Conservation (phyloP, 2,113 vertebrate genomes). For the Amazona vittata region DNA sequence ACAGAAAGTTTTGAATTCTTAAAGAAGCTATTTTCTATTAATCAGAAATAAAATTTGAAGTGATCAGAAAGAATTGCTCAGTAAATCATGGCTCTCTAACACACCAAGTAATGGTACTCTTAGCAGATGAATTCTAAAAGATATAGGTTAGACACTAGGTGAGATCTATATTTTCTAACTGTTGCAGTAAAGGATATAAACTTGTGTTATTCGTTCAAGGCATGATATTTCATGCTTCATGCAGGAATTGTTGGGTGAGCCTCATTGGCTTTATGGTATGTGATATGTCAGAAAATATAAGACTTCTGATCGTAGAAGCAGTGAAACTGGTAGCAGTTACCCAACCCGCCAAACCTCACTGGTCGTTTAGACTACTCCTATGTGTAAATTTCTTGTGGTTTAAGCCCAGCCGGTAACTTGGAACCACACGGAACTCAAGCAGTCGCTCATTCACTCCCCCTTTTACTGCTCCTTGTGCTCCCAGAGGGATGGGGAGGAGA, state of each 20-base stretch:
- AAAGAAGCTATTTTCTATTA: neutral
- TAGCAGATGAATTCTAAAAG: neutral
- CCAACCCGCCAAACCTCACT: neutral
- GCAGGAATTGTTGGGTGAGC: neutral
- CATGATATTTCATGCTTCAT: neutral
- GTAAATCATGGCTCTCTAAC: neutral
- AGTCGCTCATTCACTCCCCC: too few species aligned
- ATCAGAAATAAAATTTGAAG: neutral
- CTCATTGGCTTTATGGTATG: neutral
- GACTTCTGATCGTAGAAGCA: rapidly evolving
- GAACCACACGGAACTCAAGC: too few species aligned
- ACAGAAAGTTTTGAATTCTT: neutral
- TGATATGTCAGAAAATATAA: neutral
- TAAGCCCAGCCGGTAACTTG: too few species aligned
- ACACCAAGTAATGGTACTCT: neutral
- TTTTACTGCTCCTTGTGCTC: too few species aligned
- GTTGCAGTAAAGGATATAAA: neutral
- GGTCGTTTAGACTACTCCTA: neutral
- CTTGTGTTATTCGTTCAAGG: neutral
- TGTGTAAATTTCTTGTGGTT: neutral
- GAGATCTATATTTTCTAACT: neutral
- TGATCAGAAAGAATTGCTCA: neutral
- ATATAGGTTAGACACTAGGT: neutral
- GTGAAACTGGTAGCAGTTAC: neutral
- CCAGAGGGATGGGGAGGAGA: too few species aligned